Percentiles rank a stretch among this genome's conserved stretches.
Evolutionary conservation across 2,888 invertebrate species (phyloP).

Genomic region (Bombylius discolor): DNA sequence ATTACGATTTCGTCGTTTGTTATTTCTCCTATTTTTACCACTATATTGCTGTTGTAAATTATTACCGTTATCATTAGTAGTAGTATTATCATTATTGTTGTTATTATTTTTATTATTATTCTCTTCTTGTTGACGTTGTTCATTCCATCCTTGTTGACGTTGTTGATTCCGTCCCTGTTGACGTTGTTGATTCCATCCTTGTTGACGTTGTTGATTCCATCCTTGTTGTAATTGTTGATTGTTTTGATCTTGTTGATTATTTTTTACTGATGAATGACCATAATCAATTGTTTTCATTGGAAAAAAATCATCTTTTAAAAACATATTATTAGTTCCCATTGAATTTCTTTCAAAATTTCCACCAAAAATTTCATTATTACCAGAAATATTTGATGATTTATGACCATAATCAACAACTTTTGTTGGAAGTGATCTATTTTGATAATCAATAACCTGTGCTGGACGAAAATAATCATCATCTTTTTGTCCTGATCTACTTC

Average conservation of each 20-base stretch:
- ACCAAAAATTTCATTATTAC: neutral
- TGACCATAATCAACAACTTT: slow-evolving; percentile 61
- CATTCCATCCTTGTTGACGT: too few species aligned
- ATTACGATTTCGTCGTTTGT: neutral
- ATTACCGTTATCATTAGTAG: neutral
- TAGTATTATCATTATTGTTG: too few species aligned
- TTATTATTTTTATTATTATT: too few species aligned
- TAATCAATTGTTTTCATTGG: slow-evolving; percentile 59
- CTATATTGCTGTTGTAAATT: too few species aligned
- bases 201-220: neutral
- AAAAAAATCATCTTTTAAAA: slow-evolving; percentile 41
- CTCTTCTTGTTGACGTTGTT: too few species aligned
- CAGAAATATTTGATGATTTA: slow-evolving; percentile 34
- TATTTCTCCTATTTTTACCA: neutral
- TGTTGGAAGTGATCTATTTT: slow-evolving; percentile 45
- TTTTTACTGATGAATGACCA: slow-evolving; percentile 40
- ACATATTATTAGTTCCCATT: too few species aligned
- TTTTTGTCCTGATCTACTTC: slow-evolving; percentile 2
- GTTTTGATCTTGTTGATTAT: neutral
- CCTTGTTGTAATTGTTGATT: neutral
- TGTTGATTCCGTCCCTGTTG: too few species aligned
- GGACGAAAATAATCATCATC: slow-evolving; percentile 44
- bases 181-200: too few species aligned
- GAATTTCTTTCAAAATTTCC: slow-evolving; percentile 22
- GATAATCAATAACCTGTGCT: slow-evolving; percentile 55